A percentile compares a stretch with the other conserved stretches of the same genome.
These are phyloP conservation scores for Gymnorhina tibicen DNA, from an alignment of 2,113 vertebrate species.

Conservation along the genomic window DNA sequence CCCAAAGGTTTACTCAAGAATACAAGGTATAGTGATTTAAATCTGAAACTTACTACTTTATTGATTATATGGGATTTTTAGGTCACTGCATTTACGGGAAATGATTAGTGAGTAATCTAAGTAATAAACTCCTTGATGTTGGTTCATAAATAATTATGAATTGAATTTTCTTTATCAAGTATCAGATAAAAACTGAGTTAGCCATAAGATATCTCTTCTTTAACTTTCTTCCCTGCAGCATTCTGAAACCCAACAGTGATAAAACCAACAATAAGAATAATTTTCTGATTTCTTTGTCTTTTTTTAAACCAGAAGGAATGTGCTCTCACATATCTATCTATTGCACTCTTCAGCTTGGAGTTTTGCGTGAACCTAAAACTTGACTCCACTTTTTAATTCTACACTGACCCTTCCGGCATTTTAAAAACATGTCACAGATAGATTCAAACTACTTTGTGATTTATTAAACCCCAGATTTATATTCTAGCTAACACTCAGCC, in stretches of 20 bases:
- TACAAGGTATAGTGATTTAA: conserved; percentile 87
- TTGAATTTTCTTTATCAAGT: conserved; percentile 43
- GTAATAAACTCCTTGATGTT: conserved; percentile 73
- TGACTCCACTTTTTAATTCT: not conserved
- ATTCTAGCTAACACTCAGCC: not conserved
- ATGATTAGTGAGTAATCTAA: conserved; percentile 84
- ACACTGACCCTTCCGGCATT: not conserved
- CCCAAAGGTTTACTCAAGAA: conserved; percentile 89
- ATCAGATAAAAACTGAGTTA: not conserved
- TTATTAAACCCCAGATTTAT: not conserved
- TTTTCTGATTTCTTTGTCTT: not conserved
- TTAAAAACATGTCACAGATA: not conserved
- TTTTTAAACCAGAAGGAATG: not conserved
- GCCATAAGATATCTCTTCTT: not conserved
- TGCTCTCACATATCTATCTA: not conserved
- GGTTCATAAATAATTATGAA: conserved; percentile 75
- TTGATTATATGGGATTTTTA: conserved; percentile 78
- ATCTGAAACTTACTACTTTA: conserved; percentile 79
- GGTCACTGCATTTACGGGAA: conserved; percentile 72
- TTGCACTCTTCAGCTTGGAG: not conserved
- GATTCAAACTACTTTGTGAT: not conserved
- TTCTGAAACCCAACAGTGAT: not conserved
- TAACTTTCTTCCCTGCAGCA: not conserved
- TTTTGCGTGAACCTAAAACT: not conserved
- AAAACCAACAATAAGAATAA: not conserved